Evolutionary conservation across 35 echinoderm and acorn worm species (phyloP).

Genomic region (Ophiothrix spiculata): DNA sequence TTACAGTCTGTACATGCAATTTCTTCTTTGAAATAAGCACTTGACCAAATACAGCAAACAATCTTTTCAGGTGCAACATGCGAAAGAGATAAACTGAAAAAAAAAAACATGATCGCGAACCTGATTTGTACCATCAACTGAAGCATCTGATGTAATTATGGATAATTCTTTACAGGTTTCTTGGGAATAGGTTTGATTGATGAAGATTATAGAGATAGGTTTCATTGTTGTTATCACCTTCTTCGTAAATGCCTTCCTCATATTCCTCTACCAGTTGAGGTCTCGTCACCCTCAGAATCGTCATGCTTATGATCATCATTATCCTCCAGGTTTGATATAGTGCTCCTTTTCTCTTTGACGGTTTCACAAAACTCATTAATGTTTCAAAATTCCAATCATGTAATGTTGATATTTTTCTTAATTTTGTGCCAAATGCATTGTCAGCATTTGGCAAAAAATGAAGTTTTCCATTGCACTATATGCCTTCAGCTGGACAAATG

Average conservation of each 20-base stretch:
- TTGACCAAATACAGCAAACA: no score
- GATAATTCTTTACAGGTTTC: no score
- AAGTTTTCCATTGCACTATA: background rate
- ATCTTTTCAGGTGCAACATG: no score
- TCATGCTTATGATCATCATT: background rate
- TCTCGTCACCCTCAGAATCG: slow-evolving; percentile 47
- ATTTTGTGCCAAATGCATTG: no score
- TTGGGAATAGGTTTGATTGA: slow-evolving; percentile 6
- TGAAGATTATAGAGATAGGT: background rate
- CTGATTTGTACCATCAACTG: no score
- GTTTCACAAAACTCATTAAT: slow-evolving; percentile 31
- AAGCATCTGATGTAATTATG: no score
- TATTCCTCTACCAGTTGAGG: slow-evolving; percentile 22
- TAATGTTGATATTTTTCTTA: no score
- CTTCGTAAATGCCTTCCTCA: slow-evolving; percentile 29
- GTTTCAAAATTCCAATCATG: slow-evolving; percentile 51
- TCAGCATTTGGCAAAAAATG: no score
- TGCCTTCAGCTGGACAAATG: background rate
- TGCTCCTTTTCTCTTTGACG: slow-evolving; percentile 41
- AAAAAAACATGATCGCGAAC: no score
- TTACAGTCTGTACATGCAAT: no score
- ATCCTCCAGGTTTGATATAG: slow-evolving; percentile 36
- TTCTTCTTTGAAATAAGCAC: no score
- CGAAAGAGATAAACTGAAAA: no score
- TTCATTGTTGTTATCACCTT: slow-evolving; percentile 10